phyloP scores from a whole-genome alignment of 2,113 vertebrate genomes.

The Thalassarche chlororhynchos region DNA sequence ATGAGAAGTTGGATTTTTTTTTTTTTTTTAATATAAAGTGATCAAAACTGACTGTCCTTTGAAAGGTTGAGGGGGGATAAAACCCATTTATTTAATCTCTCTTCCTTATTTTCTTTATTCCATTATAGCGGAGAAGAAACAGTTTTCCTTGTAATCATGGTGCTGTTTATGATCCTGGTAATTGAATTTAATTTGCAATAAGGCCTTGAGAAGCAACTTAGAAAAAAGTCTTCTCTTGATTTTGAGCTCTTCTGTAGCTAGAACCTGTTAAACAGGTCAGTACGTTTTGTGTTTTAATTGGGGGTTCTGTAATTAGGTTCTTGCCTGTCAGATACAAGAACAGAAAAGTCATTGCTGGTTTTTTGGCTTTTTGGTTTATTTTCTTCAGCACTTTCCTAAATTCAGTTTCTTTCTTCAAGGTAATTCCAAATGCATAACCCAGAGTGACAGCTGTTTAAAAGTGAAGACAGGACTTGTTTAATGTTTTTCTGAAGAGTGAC shows the following conservation, averaged over 20 bases:
- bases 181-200: background rate
- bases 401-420: background rate
- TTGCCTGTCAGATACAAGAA: background rate
- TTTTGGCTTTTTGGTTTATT: background rate
- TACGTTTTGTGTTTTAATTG: background rate
- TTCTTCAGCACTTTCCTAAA: background rate
- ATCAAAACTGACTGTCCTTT: background rate
- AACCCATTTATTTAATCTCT: background rate
- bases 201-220: background rate
- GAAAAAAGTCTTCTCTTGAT: background rate
- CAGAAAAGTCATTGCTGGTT: background rate
- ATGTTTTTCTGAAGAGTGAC: background rate
- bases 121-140: background rate
- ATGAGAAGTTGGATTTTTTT: background rate
- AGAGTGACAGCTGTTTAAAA: background rate
- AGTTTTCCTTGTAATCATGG: background rate
- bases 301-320: background rate
- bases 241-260: background rate
- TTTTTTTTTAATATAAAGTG: background rate
- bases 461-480: background rate
- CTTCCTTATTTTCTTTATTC: background rate
- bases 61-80: background rate
- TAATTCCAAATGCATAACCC: background rate
- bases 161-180: background rate
- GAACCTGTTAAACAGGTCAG: background rate